phyloP scores from a whole-genome alignment of 1,140 invertebrate species.

The Drosophila grimshawi region DNA sequence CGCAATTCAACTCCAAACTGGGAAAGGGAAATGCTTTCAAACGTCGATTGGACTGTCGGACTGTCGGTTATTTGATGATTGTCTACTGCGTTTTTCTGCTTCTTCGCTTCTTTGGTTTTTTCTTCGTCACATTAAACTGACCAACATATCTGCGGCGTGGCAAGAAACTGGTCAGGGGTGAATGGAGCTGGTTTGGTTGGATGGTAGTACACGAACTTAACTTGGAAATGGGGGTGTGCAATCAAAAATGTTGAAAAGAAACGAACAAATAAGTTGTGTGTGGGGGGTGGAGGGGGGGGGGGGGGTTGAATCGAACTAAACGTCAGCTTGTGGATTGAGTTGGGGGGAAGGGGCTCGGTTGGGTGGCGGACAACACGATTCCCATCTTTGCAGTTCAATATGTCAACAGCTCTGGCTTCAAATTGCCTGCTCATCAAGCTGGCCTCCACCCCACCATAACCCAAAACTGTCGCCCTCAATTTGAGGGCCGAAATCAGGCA shows the following conservation, averaged over 20 bases:
- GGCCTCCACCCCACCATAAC: neutral
- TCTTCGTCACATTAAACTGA: conserved; percentile 51
- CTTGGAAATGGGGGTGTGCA: conserved; percentile 40
- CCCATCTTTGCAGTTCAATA: conserved; percentile 23
- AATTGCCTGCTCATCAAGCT: conserved; percentile 21
- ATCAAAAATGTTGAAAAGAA: conserved; percentile 14
- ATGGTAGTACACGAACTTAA: conserved; percentile 36
- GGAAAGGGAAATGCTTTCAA: conserved; percentile 39
- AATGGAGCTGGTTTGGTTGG: neutral
- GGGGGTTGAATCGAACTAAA: conserved; percentile 4
- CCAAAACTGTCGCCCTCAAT: conserved; percentile 37
- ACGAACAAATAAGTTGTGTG: conserved; percentile 7
- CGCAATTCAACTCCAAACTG: conserved; percentile 24
- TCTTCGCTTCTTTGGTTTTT: conserved; percentile 19
- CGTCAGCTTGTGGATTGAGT: neutral
- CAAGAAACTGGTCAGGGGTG: neutral
- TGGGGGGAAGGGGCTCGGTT: neutral
- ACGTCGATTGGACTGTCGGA: conserved; percentile 61
- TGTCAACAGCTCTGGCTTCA: conserved; percentile 23
- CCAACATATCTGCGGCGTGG: conserved; percentile 50
- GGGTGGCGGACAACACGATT: conserved; percentile 7
- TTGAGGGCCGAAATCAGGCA: conserved; percentile 1
- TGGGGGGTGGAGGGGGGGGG: no score
- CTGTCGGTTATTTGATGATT: conserved; percentile 64
- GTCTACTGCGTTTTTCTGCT: conserved; percentile 48